phyloP scores from a whole-genome alignment of 1,140 invertebrate species.

The Nasonia longicornis region DNA sequence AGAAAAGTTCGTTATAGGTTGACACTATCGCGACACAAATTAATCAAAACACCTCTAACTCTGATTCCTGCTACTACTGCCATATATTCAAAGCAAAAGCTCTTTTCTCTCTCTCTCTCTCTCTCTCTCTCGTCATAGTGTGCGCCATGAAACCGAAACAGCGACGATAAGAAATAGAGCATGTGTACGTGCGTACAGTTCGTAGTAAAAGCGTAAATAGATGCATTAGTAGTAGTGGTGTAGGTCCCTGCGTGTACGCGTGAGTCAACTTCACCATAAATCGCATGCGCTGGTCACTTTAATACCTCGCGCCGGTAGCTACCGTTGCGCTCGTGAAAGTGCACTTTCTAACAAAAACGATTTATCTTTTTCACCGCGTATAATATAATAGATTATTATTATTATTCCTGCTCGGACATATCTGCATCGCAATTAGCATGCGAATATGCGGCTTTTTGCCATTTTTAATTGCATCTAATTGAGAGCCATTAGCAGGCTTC shows the following conservation, averaged over 20 bases:
- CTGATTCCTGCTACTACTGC: too few relatives aligned
- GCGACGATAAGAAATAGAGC: conserved; percentile 52
- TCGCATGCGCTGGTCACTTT: conserved; percentile 37
- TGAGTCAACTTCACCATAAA: conserved; percentile 47
- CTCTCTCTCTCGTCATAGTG: not conserved
- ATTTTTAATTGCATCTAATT: not conserved
- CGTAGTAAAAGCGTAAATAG: conserved; percentile 41
- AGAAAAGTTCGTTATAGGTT: not conserved
- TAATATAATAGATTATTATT: not conserved
- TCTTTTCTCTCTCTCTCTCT: too few relatives aligned
- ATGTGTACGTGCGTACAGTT: not conserved
- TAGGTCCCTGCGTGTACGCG: not conserved
- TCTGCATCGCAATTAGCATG: not conserved
- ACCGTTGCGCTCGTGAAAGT: not conserved
- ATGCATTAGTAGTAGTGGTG: conserved; percentile 25
- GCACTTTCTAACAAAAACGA: conserved; percentile 30
- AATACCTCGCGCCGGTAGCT: not conserved
- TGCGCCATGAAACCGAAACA: conserved; percentile 42
- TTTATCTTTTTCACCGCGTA: conserved; percentile 2
- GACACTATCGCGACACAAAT: not conserved
- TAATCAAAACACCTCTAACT: not conserved
- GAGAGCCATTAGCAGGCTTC: not conserved
- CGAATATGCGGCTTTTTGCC: not conserved
- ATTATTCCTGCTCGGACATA: not conserved
- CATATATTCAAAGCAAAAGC: not conserved